Conservation (phyloP, 2,113 vertebrate genomes). For the Sphyrna mokarran region DNA sequence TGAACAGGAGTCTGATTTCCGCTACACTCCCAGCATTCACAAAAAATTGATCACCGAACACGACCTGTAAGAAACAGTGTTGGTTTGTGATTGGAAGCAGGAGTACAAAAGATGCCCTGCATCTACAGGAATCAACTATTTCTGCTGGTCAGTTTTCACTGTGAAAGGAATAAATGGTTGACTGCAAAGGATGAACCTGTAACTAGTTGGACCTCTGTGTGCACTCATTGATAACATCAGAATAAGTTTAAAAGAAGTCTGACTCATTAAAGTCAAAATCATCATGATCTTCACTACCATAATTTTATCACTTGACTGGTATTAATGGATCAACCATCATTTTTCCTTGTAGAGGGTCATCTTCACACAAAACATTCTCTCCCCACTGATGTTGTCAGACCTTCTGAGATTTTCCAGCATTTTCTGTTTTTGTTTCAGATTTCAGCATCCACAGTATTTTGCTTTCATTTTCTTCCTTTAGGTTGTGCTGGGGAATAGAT, state of each 20-base stretch:
- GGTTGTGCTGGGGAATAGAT: neutral
- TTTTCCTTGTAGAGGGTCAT: neutral
- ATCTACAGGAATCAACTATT: neutral
- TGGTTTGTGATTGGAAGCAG: neutral
- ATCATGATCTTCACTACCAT: neutral
- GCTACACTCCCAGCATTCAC: neutral
- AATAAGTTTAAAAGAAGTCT: neutral
- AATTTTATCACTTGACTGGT: neutral
- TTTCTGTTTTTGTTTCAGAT: no score
- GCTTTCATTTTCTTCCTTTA: neutral
- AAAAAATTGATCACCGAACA: neutral
- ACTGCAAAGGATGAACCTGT: neutral
- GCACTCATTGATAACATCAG: neutral
- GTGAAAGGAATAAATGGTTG: neutral
- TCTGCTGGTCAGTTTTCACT: neutral
- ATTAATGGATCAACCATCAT: neutral
- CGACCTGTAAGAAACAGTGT: neutral
- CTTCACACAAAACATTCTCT: no score
- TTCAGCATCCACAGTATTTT: no score
- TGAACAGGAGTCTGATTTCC: no score
- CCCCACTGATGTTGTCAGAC: no score
- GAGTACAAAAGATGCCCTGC: neutral
- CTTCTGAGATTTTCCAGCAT: no score
- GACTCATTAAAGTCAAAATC: neutral
- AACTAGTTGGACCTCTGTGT: neutral